Percentiles rank a stretch among this genome's conserved stretches.
phyloP scores from a whole-genome alignment of 2,797 vertebrate genomes.

The Ctenochaetus hawaiiensis region DNA sequence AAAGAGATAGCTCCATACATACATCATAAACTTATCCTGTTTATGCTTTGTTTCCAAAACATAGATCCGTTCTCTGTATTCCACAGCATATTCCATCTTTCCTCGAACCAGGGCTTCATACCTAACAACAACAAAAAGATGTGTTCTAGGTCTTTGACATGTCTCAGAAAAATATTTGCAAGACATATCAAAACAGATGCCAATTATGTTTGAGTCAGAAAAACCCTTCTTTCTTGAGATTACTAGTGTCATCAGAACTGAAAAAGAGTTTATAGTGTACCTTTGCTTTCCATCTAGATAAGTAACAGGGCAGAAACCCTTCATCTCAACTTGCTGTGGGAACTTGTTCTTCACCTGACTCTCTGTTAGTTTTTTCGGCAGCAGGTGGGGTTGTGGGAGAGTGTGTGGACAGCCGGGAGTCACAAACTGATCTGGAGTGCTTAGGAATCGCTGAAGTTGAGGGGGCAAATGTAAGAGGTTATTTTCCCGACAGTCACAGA shows the following conservation, averaged over 20 bases:
- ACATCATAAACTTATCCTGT: constrained; percentile 93
- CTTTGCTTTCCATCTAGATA: constrained; percentile 92
- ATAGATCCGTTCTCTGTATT: constrained; percentile 90
- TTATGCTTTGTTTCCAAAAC: constrained; percentile 91
- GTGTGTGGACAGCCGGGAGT: constrained; percentile 85
- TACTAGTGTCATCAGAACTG: too few species aligned
- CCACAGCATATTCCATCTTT: constrained; percentile 86
- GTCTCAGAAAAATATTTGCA: not conserved
- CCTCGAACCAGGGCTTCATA: constrained; percentile 94
- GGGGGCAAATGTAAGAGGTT: not conserved
- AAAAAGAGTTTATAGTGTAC: constrained; percentile 70
- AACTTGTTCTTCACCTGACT: constrained; percentile 89
- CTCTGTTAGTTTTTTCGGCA: constrained; percentile 88
- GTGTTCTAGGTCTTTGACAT: not conserved
- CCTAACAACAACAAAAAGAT: constrained; percentile 73
- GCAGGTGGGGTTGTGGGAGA: constrained; percentile 85
- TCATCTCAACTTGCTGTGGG: constrained; percentile 90
- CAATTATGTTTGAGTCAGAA: not conserved
- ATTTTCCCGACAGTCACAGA: not conserved
- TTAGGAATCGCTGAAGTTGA: constrained; percentile 88
- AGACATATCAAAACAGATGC: not conserved
- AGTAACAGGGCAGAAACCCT: constrained; percentile 94
- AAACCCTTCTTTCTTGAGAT: not conserved
- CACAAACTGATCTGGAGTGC: constrained; percentile 89
- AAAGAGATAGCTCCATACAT: constrained; percentile 12